Conservation (phyloP, 2,797 vertebrate genomes). For the Tokudaia muenninki region DNA sequence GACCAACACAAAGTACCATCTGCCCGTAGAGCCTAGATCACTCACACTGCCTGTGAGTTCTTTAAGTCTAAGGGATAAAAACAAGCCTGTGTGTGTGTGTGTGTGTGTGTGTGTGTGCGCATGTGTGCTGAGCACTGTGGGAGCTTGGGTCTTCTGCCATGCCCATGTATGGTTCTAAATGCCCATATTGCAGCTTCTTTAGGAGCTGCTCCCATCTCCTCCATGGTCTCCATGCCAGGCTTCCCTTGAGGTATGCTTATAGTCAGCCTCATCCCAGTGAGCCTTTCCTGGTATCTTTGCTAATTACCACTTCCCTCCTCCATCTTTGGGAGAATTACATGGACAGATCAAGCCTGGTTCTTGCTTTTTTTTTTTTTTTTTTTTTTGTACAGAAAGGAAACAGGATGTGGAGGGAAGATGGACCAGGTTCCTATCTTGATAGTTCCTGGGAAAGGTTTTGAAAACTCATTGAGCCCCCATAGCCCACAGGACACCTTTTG, state of each 20-base stretch:
- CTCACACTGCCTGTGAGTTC: no score
- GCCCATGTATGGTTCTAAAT: neutral
- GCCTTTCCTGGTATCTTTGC: neutral
- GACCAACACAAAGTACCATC: no score
- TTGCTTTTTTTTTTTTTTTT: neutral
- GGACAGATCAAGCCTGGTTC: neutral
- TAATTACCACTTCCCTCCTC: neutral
- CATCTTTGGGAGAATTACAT: no score
- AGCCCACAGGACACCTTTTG: neutral
- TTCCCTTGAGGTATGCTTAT: neutral
- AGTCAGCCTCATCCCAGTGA: neutral
- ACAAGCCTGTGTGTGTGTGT: neutral
- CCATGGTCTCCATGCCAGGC: neutral
- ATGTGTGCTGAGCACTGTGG: fast-evolving
- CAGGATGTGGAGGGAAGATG: neutral
- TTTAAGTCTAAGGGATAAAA: neutral
- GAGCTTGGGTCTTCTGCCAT: neutral
- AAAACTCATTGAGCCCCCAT: neutral
- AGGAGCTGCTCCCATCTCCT: neutral
- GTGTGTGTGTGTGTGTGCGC: neutral
- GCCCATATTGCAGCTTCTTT: neutral
- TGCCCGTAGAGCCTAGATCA: neutral
- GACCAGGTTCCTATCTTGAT: neutral
- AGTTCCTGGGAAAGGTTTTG: neutral
- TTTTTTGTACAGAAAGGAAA: neutral